Base-by-base conservation (phyloP, 2,113 vertebrate genomes). In the Delphinapterus leucas region DNA sequence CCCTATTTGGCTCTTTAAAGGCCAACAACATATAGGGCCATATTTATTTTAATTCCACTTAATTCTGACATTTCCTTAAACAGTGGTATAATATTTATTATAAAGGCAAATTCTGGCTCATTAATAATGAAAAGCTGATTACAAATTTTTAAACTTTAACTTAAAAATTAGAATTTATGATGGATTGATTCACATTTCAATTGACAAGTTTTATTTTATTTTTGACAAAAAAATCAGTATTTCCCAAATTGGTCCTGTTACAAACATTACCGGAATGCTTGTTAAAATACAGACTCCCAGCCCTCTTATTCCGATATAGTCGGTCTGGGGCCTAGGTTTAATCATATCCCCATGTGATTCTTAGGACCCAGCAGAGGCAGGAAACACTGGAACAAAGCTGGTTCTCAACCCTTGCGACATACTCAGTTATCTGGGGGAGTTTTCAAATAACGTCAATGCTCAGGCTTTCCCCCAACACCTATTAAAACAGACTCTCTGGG, bases 31-130 rank as follows among this genome's bases (percentile, higher is more conserved):
- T 44, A 67, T 31, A 89, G 71, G 76, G 31, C 3, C 28, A 61
- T 88, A 36, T 97, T 90, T 96, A 55, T 94, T 97, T 91, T 84
- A 77, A 80, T 87, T 91, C 38, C 36, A 49, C 10, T 80, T 92
- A 28, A 79, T 76, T 76, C 44, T 89, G 44, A 82, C n/a, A 93
- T 86, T 96, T 96, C 15, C 68, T 68, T 76, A 79, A 73, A 86
- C 67, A 74, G 23, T 84, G 38, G 28, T 21, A 71, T 92, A 41
- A 70, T 71, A 79, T 77, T 89, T 81, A 82, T 73, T 36, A n/a
- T 86, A 73, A 77, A 94, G 28, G 31, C 53, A 86, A 76, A 86
- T 82, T 89, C 36, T 82, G 38, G 3, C 7, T 89, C 10, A 33
- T 71, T 96, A 94, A 82, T 82, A 82, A 85, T 93, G 41, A 93